Evolutionary conservation across 2,797 vertebrate genomes (phyloP).

Genomic region (Sebastes glaucus): DNA sequence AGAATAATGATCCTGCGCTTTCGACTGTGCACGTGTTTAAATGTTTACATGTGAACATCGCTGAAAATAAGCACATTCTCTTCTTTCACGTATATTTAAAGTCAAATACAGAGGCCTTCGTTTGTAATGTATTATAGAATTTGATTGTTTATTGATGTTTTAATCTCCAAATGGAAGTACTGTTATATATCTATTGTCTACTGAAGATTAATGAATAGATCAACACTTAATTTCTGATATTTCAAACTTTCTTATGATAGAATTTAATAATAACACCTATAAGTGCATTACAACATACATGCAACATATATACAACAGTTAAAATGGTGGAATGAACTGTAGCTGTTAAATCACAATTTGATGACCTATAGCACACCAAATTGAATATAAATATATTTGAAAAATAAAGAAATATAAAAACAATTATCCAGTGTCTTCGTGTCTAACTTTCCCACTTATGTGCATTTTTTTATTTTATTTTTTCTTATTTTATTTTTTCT

Average conservation of each 20-base stretch:
- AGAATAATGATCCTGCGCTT: constrained; percentile 62
- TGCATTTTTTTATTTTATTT: not conserved
- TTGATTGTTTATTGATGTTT: constrained; percentile 50
- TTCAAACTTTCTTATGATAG: constrained; percentile 51
- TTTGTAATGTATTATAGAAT: constrained; percentile 70
- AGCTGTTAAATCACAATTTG: constrained; percentile 64
- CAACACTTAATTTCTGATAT: constrained; percentile 38
- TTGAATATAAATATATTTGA: constrained; percentile 67
- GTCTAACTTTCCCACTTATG: not conserved
- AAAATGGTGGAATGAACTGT: constrained; percentile 60
- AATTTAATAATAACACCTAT: constrained; percentile 52
- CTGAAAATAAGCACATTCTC: constrained; percentile 79
- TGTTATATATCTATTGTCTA: constrained; percentile 58
- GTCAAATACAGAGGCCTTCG: constrained; percentile 75
- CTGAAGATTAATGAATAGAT: constrained; percentile 37
- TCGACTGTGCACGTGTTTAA: constrained; percentile 68
- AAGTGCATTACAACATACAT: constrained; percentile 67
- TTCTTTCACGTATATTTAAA: constrained; percentile 66
- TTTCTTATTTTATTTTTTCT: not conserved
- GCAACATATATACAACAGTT: constrained; percentile 31
- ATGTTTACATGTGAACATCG: constrained; percentile 84
- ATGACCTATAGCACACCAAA: constrained; percentile 59
- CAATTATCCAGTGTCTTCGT: not conserved
- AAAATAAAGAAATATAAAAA: constrained; percentile 66
- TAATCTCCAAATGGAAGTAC: constrained; percentile 59